Conservation (phyloP, 2,888 invertebrate species). For the Zhengitettix transpicula region DNA sequence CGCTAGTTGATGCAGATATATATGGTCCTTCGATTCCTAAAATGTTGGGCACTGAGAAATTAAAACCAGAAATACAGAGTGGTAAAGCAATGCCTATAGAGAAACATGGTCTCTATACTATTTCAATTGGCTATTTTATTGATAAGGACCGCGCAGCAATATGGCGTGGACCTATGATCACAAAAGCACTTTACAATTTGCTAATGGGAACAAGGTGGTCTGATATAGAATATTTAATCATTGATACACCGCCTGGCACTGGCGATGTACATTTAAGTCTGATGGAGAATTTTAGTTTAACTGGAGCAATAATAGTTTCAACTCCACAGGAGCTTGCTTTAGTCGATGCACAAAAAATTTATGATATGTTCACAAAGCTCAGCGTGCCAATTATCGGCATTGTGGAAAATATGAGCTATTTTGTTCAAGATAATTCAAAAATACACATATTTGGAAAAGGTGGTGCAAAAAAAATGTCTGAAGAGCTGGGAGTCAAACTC, state of each 20-base stretch:
- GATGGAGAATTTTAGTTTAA: constrained; percentile 71
- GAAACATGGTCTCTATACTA: constrained; percentile 33
- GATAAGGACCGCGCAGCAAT: constrained; percentile 72
- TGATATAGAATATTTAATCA: constrained; percentile 70
- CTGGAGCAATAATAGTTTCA: constrained; percentile 32
- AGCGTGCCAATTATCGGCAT: constrained; percentile 21
- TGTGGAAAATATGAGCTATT: constrained; percentile 25
- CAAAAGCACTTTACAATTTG: constrained; percentile 79
- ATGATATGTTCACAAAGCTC: constrained; percentile 12
- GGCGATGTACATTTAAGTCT: constrained; percentile 89
- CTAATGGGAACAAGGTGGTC: constrained; percentile 77
- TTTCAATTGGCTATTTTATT: constrained; percentile 90
- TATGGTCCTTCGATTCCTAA: constrained; percentile 87
- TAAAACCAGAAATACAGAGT: constrained; percentile 57
- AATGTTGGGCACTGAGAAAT: constrained; percentile 83
- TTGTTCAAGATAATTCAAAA: too few relatives aligned
- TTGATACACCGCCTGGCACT: constrained; percentile 94
- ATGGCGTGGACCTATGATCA: constrained; percentile 93
- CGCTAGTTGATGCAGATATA: constrained; percentile 83
- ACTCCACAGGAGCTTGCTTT: constrained; percentile 16
- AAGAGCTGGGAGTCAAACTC: too few relatives aligned
- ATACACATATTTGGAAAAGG: too few relatives aligned
- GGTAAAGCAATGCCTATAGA: constrained; percentile 4
- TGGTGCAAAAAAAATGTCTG: too few relatives aligned
- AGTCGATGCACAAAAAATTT: constrained; percentile 12